These are phyloP conservation scores for Caenorhabditis parvicauda DNA, from an alignment of 2,888 invertebrate species.

Conservation along the genomic window DNA sequence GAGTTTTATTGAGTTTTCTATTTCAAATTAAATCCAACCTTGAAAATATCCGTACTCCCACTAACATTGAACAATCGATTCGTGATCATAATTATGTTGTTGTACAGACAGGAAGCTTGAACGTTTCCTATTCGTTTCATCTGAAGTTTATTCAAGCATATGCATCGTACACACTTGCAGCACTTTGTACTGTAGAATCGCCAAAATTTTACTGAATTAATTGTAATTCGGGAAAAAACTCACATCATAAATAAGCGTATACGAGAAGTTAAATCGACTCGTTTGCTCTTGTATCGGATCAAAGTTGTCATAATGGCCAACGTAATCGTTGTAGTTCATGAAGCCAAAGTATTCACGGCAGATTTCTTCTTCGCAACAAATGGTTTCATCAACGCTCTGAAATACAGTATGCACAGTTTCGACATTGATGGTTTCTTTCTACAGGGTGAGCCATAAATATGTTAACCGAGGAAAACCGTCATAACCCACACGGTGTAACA, in stretches of 20 bases:
- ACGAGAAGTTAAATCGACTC: conserved; percentile 20
- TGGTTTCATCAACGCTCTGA: conserved; percentile 8
- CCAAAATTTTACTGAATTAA: conserved; percentile 4
- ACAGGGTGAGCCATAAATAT: too few species aligned
- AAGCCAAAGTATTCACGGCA: conserved; percentile 27
- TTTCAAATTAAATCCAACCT: not conserved
- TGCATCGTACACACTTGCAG: not conserved
- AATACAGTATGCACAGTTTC: not conserved
- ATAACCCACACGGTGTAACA: too few species aligned
- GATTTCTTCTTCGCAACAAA: conserved; percentile 23
- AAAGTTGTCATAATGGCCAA: conserved; percentile 20
- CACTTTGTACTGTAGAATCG: not conserved
- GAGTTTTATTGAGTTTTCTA: not conserved
- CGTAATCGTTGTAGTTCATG: conserved; percentile 32
- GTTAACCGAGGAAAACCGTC: too few species aligned
- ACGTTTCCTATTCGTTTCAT: conserved; percentile 17
- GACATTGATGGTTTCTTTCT: too few species aligned
- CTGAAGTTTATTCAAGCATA: conserved; percentile 9
- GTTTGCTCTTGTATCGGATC: conserved; percentile 22
- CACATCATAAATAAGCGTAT: conserved; percentile 22
- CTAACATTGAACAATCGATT: conserved; percentile 35
- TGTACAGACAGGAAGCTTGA: conserved; percentile 31
- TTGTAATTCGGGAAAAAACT: not conserved
- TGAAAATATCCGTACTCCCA: not conserved
- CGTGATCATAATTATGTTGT: conserved; percentile 37